Evolutionary conservation across 2,888 invertebrate species (phyloP), one percentile per base, ranked within the genome.

Genomic region (Brachycybe producta): DNA sequence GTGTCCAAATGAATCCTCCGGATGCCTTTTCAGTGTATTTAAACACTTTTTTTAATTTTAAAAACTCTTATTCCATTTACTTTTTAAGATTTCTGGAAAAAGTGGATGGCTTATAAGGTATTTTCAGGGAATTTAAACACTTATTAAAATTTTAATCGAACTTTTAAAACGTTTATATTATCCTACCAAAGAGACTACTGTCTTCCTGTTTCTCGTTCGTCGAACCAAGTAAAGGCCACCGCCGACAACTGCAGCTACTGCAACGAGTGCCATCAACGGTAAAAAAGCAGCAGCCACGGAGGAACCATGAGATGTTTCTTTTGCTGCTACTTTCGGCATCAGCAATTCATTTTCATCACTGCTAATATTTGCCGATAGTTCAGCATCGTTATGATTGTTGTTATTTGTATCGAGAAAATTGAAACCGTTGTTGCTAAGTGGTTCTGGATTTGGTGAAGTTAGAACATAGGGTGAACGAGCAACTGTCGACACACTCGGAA

Each of bases 211-310:
- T 13, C 21, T 11, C 17, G 47, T 39, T n/a, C 52, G 40, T 58
- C 82, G 77, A 57, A 82, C 78, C 50, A 83, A 74, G 59, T 82
- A 74, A 15, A 78, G 75, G 2, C 80, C 75, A 39, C 75, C 73
- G 19, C 77, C 79, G 3, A 80, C 76, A 19, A 79, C 75, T 3
- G 81, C 66, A 52, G 84, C 76, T 42, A 86, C 70, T 3, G 74
- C 78, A 58, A 77, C 78, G 42, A 84, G 76, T 8, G 80, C 78
- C 23, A 80, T 71, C 43, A 84, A 70, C 1, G 84, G 82, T 58
- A 84, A 75, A 43, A 84, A 68, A 38, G 82, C 79, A 55, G 78
- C 70, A 36, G 79, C 71, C 39, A 80, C 66, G 56, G 43, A 32
- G 19, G 47, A 34, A 27, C 27, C 23, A 21, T 39, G 48, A 24